phyloP scores from a whole-genome alignment of 2,797 vertebrate genomes.

The Rhinophrynus dorsalis region DNA sequence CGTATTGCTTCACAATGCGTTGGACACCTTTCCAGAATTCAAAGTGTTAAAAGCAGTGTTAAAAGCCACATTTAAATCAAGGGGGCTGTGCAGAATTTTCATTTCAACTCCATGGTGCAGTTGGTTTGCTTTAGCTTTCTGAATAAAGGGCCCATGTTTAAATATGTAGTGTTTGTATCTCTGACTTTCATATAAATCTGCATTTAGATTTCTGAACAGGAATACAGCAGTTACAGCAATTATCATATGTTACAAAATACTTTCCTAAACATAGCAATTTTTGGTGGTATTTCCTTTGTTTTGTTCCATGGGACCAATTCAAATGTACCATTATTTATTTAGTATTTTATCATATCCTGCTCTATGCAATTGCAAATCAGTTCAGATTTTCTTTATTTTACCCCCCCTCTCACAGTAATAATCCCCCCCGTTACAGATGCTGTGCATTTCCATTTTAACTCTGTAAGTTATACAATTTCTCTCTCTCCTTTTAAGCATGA shows the following conservation, averaged over 20 bases:
- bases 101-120: too few relatives aligned
- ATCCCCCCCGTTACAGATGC: slow-evolving; percentile 10
- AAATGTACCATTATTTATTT: too few relatives aligned
- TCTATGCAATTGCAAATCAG: neutral
- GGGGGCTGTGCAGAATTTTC: too few relatives aligned
- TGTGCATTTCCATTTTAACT: slow-evolving; percentile 11
- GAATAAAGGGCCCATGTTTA: too few relatives aligned
- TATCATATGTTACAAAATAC: neutral
- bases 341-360: neutral
- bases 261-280: neutral
- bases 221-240: neutral
- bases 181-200: neutral
- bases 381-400: neutral
- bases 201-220: neutral
- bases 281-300: neutral
- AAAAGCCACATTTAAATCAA: too few relatives aligned
- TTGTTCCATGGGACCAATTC: neutral
- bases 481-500: slow-evolving; percentile 9
- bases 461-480: neutral
- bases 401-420: neutral
- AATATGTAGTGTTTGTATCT: too few relatives aligned
- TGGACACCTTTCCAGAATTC: too few relatives aligned
- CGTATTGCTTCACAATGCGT: too few relatives aligned
- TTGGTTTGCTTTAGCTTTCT: too few relatives aligned
- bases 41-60: too few relatives aligned